Conservation (phyloP, 2,888 invertebrate species). For the Pseudanteris insignis region DNA sequence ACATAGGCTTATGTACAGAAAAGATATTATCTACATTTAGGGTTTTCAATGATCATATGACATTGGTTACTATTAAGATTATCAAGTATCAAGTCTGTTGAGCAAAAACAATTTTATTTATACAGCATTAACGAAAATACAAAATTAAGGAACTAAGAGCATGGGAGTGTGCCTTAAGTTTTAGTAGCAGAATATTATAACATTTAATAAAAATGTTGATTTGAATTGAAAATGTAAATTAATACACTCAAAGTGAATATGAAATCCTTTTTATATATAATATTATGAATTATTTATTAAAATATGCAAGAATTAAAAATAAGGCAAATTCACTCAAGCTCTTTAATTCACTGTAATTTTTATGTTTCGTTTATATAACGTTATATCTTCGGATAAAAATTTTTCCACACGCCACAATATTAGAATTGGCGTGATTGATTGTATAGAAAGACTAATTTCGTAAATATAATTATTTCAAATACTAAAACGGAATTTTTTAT, state of each 20-base stretch:
- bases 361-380: conserved; percentile 53
- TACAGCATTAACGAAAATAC: conserved; percentile 52
- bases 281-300: conserved; percentile 58
- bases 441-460: too few species aligned
- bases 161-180: conserved; percentile 61
- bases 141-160: conserved; percentile 54
- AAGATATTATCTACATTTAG: conserved; percentile 60
- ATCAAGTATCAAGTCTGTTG: conserved; percentile 48
- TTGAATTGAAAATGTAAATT: too few species aligned
- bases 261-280: conserved; percentile 30
- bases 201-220: too few species aligned
- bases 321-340: conserved; percentile 60
- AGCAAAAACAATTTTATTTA: conserved; percentile 56
- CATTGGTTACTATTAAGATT: conserved; percentile 55
- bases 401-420: neutral
- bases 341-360: conserved; percentile 52
- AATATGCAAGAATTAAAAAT: conserved; percentile 46
- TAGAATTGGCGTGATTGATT: too few species aligned
- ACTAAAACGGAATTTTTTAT: too few species aligned
- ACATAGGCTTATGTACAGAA: conserved; percentile 66
- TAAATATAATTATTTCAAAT: too few species aligned
- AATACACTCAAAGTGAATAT: too few species aligned
- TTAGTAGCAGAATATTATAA: too few species aligned
- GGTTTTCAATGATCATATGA: conserved; percentile 52
- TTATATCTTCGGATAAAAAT: conserved; percentile 52